Evolutionary conservation across 2,797 vertebrate species (phyloP).

Genomic region (Bradypodion pumilum): DNA sequence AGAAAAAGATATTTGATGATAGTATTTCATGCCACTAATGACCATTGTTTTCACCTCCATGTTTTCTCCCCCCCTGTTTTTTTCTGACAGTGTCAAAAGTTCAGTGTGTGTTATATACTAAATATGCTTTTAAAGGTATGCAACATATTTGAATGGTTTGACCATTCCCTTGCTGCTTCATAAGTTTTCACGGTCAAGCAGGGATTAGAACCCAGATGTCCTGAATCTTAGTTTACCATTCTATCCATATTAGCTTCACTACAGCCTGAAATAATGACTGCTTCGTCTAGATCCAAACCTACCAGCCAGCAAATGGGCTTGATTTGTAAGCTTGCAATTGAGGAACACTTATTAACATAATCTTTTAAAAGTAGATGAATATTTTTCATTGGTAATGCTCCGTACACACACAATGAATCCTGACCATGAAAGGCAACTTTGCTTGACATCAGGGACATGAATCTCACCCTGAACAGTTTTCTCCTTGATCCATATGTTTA

Average conservation of each 20-base stretch:
- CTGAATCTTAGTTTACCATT: no score
- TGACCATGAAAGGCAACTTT: neutral
- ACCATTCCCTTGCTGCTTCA: no score
- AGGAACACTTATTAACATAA: neutral
- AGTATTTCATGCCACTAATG: neutral
- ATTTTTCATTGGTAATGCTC: slow-evolving; percentile 8
- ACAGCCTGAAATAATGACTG: no score
- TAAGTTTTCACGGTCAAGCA: no score
- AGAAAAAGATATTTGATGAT: neutral
- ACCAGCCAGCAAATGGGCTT: no score
- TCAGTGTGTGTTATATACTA: neutral
- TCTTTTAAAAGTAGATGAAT: neutral
- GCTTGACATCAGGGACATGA: neutral
- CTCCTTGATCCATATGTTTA: neutral
- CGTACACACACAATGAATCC: neutral
- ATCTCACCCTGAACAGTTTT: neutral
- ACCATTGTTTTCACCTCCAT: neutral
- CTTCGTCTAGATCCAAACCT: no score
- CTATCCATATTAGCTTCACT: no score
- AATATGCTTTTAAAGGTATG: no score
- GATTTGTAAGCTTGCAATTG: neutral
- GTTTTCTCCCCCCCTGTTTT: neutral
- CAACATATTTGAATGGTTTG: no score
- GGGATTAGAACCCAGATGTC: no score
- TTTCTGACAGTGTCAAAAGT: neutral